These are phyloP conservation scores for Spermophilus dauricus DNA, from an alignment of 2,113 vertebrate genomes.

Conservation along the genomic window DNA sequence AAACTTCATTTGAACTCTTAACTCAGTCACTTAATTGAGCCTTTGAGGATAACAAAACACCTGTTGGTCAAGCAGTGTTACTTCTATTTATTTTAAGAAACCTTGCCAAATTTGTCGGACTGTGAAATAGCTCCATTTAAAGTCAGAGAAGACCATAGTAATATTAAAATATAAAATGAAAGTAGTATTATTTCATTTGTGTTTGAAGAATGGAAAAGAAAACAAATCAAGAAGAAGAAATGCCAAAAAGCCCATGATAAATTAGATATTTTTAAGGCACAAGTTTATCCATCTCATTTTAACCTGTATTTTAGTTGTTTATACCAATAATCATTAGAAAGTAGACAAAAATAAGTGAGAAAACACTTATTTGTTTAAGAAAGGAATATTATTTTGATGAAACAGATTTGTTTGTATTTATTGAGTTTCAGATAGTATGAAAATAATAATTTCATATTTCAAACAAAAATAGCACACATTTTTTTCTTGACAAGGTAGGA, in stretches of 20 bases:
- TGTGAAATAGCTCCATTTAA: constrained; percentile 22
- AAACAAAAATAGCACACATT: background rate
- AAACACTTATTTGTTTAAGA: background rate
- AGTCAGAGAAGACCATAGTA: constrained; percentile 23
- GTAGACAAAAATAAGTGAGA: constrained; percentile 19
- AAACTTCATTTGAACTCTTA: constrained; percentile 67
- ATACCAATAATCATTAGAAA: background rate
- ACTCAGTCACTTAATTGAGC: background rate
- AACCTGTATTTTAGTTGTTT: background rate
- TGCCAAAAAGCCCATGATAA: background rate
- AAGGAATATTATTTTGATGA: background rate
- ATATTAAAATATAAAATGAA: constrained; percentile 24
- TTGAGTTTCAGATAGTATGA: background rate
- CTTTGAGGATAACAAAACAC: constrained; percentile 64
- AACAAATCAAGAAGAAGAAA: constrained; percentile 41
- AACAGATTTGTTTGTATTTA: background rate
- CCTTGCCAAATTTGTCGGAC: constrained; percentile 53
- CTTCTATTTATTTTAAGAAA: constrained; percentile 56
- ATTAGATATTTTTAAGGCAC: background rate
- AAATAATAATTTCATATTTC: background rate
- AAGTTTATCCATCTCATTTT: constrained; percentile 6
- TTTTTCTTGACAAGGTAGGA: background rate
- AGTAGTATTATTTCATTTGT: constrained; percentile 34
- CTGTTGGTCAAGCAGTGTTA: constrained; percentile 47
- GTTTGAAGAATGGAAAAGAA: constrained; percentile 37